Base-by-base conservation (phyloP, 2,113 vertebrate species). In the Antennarius striatus region DNA sequence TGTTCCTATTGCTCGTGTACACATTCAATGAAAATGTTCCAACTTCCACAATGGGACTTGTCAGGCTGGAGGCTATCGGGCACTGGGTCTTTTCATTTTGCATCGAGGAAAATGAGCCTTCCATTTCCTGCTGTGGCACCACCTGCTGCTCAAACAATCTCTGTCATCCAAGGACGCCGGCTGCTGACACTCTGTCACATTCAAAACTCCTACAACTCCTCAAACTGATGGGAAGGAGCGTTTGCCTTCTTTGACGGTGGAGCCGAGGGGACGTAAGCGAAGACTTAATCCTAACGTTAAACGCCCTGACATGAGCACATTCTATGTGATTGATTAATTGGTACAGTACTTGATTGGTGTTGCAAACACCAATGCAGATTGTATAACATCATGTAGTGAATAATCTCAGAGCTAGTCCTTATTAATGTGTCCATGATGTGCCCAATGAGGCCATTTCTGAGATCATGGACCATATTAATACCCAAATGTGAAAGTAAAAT, bases 171-270 rank as follows among this genome's bases (percentile, higher is more conserved):
- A 82, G 88, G 77, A 88, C 84, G 83, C 79, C 83, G 83, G 77
- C 77, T 81, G 79, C 80, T 91, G 89, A 92, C 91, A 89, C 88
- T 89, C 89, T 89, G 87, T 91, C 85, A 90, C 86, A 80, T 86
- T 85, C 82, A 77, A 63, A 72, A 75, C 3, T 57, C 56, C 64
- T 17, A 61, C 43, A 70, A 77, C 70, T 73, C 42, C 50, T 71
- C 40, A 57, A 69, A 81, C 71, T 70, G 78, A 85, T 69, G 70
- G 83, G 66, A 28, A 58, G 71, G 43, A 61, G 77, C 56, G 82
- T 60, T 63, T 68, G 30, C 63, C 30, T 45, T 6, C 1, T 80
- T 68, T 71, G 63, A 76, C 66, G 53, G 48, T 28, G 22, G 68
- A 63, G 64, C 30, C 63, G 64, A 48, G 45, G 49, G 47, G 50